Percentiles rank a stretch among this genome's conserved stretches.
phyloP scores from a whole-genome alignment of 2,113 vertebrate species.

The Circaetus gallicus region DNA sequence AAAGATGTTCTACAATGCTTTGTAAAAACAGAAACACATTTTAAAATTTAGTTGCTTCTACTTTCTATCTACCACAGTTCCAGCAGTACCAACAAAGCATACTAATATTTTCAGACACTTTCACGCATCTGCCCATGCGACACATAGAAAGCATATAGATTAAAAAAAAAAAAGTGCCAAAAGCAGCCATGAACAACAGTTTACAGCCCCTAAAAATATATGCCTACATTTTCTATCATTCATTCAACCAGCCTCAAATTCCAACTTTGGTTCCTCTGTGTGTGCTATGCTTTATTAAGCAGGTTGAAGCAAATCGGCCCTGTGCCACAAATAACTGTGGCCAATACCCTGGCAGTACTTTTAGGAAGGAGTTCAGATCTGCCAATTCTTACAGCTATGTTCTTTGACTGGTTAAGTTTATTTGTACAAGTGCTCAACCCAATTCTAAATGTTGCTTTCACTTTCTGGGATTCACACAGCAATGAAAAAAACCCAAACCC shows the following conservation, averaged over 20 bases:
- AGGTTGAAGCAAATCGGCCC: background rate
- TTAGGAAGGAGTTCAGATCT: background rate
- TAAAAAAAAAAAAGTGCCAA: background rate
- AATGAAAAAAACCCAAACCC: background rate
- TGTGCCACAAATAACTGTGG: background rate
- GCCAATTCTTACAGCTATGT: background rate
- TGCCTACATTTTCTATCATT: background rate
- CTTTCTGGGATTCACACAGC: background rate
- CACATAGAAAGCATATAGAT: background rate
- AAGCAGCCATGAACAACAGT: background rate
- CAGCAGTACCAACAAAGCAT: background rate
- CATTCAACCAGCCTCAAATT: constrained; percentile 1
- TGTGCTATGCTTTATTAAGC: constrained; percentile 25
- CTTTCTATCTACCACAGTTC: background rate
- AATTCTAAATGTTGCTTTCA: background rate
- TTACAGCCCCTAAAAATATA: background rate
- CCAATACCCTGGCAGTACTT: background rate
- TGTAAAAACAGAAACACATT: background rate
- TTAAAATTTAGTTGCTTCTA: background rate
- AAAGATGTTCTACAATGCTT: background rate
- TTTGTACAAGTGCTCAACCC: background rate
- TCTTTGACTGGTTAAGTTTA: background rate
- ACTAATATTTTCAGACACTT: background rate
- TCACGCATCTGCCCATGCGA: background rate
- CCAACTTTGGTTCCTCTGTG: background rate